A percentile compares a stretch with the other conserved stretches of the same genome.
Conservation (phyloP, 2,797 vertebrate genomes). For the Sylvia borin region DNA sequence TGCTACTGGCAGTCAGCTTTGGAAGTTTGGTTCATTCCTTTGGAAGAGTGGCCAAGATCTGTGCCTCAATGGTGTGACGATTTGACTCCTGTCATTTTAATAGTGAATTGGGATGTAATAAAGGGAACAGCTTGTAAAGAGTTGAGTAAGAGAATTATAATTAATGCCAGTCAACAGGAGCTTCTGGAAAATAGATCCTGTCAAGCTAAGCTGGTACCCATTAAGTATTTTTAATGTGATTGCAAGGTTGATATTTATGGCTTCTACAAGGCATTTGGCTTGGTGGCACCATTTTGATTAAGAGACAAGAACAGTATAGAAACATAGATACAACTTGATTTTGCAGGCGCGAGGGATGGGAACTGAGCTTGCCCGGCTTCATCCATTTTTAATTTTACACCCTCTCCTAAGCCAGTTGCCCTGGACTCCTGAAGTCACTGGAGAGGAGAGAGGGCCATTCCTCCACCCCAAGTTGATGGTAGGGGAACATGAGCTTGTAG, state of each 20-base stretch:
- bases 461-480: accelerated
- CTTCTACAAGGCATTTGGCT: background rate
- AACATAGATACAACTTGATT: background rate
- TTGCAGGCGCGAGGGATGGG: background rate
- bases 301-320: background rate
- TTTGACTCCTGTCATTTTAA: background rate
- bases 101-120: background rate
- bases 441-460: background rate
- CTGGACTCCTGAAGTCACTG: background rate
- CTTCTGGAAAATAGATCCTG: background rate
- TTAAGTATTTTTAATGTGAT: background rate
- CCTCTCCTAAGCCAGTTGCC: background rate
- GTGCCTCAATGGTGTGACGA: background rate
- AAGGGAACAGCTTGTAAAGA: background rate
- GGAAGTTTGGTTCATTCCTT: background rate
- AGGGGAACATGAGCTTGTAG: background rate
- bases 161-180: background rate
- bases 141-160: background rate
- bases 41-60: background rate
- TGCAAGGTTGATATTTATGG: background rate
- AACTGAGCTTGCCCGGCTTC: background rate
- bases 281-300: background rate
- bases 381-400: background rate
- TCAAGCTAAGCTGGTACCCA: background rate
- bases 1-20: background rate